Conservation (phyloP, 2,888 invertebrate genomes). For the Eretmocerus hayati region DNA sequence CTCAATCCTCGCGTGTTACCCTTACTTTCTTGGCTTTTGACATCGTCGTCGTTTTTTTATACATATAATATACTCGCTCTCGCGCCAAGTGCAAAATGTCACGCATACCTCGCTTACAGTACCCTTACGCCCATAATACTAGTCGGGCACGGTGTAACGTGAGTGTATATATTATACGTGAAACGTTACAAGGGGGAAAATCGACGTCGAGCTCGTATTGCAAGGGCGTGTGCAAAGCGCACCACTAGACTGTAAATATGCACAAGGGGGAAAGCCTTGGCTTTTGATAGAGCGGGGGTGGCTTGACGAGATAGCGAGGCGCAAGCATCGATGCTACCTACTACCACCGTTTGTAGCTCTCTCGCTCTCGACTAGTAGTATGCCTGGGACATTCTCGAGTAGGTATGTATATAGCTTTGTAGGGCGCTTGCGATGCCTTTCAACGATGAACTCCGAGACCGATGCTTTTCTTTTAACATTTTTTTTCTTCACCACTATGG, state of each 20-base stretch:
- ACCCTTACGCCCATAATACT: too few species aligned
- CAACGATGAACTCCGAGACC: background rate
- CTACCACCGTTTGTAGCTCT: too few species aligned
- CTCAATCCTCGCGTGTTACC: too few species aligned
- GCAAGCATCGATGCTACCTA: too few species aligned
- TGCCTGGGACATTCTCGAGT: background rate
- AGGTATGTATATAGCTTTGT: background rate
- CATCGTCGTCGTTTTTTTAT: too few species aligned
- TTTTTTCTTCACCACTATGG: background rate
- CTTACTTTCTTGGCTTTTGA: too few species aligned
- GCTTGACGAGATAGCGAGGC: background rate
- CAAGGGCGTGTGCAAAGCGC: conserved; percentile 10
- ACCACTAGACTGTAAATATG: conserved; percentile 12
- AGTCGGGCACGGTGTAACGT: background rate
- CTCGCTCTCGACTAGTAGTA: too few species aligned
- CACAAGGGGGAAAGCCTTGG: background rate
- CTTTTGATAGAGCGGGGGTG: too few species aligned
- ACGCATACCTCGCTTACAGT: too few species aligned
- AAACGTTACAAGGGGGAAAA: too few species aligned
- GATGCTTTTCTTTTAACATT: background rate
- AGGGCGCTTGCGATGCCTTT: background rate
- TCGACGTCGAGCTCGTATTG: conserved; percentile 1
- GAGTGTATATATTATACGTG: too few species aligned
- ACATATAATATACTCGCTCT: too few species aligned
- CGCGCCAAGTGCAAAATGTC: conserved; percentile 15